phyloP scores from a whole-genome alignment of 2,797 vertebrate genomes.

The Sebastes umbrosus region DNA sequence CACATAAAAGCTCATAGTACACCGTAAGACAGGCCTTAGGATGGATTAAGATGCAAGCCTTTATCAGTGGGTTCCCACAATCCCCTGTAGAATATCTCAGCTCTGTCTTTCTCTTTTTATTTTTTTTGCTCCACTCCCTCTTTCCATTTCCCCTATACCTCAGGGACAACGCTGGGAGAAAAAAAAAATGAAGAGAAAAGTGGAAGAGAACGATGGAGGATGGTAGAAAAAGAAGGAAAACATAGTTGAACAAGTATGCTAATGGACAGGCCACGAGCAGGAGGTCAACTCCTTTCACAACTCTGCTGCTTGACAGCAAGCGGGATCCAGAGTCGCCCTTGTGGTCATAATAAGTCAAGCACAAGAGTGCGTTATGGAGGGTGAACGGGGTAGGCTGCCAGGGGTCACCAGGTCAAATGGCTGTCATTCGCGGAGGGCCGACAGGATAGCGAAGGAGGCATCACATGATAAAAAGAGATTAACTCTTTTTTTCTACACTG shows the following conservation, averaged over 20 bases:
- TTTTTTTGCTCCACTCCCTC: constrained; percentile 36
- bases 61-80: constrained; percentile 84
- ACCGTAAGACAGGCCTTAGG: constrained; percentile 77
- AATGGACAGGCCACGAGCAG: constrained; percentile 24
- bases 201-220: constrained; percentile 19
- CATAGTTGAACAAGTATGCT: constrained; percentile 38
- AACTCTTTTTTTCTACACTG: neutral
- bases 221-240: constrained; percentile 24
- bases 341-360: constrained; percentile 9
- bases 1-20: constrained; percentile 72
- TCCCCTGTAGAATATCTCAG: constrained; percentile 72
- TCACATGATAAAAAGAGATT: constrained; percentile 18
- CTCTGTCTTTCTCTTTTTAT: constrained; percentile 32
- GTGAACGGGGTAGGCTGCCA: constrained; percentile 4
- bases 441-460: neutral
- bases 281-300: constrained; percentile 32
- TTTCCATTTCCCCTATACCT: constrained; percentile 53
- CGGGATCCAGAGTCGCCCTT: neutral
- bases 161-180: constrained; percentile 49
- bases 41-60: constrained; percentile 82
- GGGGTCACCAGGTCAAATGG: constrained; percentile 45
- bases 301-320: constrained; percentile 13
- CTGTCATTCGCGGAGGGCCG: constrained; percentile 17
- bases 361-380: constrained; percentile 4
- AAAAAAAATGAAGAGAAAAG: neutral